Base-by-base conservation (phyloP, 2,797 vertebrate genomes). In the Phataginus tetradactyla region DNA sequence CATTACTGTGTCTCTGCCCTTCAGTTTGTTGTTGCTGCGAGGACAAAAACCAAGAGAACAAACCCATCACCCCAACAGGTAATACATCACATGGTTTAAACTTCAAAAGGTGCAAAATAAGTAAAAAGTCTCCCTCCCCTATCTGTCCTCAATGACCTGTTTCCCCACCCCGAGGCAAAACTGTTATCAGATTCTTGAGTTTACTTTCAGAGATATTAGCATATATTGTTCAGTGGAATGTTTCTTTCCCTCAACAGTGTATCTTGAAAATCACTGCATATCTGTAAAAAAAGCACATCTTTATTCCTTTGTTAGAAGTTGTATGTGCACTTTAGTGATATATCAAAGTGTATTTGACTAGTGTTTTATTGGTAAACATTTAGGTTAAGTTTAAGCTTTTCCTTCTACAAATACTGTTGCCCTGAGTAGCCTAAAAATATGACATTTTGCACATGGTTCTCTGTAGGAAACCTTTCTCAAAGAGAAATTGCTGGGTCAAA, bases 231-330 rank as follows among this genome's bases (percentile, higher is more conserved):
- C 45, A 53, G 61, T 14, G 27, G 37, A 69, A 20, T 53, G 15
- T 53, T 53, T 71, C 53, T 79, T 87, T 84, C 53, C 45, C 29
- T 53, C 93, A 78, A 66, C 3, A 20, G 17, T 63, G 4, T 32
- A 74, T 55, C 37, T 83, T 63, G 57, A 72, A 78, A 92, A 45
- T 78, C 27, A 78, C 11, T 91, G n/a, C 42, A 20, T 29, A 51
- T 57, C 34, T 61, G 53, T 34, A 8, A 63, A 78, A 78, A 86
- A 37, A 66, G 1, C n/a, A 66, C 45, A 2, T 45, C 42, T 92
- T 61, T 95, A 34, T 87, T 74, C 25, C 21, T 59, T 81, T 93
- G 55, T 92, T 79, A 86, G 45, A 94, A 78, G n/a, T 18, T 57
- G 59, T 11, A 84, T 71, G 53, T 92, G 92, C 21, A 86, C 25